Evolutionary conservation across 1,140 invertebrate genomes (phyloP).

Genomic region (Pseudomyrmex dendroicus): DNA sequence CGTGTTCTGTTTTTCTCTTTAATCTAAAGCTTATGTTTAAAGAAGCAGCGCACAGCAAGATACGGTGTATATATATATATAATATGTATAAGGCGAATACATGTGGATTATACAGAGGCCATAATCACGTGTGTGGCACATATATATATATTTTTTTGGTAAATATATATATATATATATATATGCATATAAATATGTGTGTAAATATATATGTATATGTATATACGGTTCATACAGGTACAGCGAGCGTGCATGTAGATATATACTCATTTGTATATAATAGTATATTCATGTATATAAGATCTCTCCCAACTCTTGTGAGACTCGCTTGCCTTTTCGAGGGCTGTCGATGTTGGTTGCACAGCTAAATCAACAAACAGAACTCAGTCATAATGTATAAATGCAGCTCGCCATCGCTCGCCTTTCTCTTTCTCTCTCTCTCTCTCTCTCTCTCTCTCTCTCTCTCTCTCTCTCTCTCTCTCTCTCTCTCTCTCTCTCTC

Average conservation of each 20-base stretch:
- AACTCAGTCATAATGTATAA: conserved; percentile 50
- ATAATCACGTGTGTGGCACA: conserved; percentile 54
- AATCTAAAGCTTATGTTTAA: conserved; percentile 81
- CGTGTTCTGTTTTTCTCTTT: conserved; percentile 20
- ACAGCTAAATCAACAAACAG: conserved; percentile 60
- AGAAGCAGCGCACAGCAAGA: conserved; percentile 79
- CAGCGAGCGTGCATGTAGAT: conserved; percentile 82
- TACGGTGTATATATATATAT: conserved; percentile 64
- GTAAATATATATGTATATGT: conserved; percentile 60
- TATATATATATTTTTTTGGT: conserved; percentile 30
- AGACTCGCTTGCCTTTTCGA: conserved; percentile 45
- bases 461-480: too few relatives aligned
- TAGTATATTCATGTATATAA: conserved; percentile 45
- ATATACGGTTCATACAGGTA: conserved; percentile 81
- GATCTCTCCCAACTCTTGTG: conserved; percentile 36
- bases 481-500: neutral
- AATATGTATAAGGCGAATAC: conserved; percentile 58
- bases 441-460: too few relatives aligned
- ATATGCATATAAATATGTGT: conserved; percentile 37
- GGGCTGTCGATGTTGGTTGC: conserved; percentile 33
- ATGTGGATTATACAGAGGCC: conserved; percentile 68
- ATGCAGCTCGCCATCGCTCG: conserved; percentile 50
- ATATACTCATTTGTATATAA: conserved; percentile 62
- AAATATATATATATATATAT: conserved; percentile 66
- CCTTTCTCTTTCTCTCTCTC: neutral